Conservation (phyloP, 1,140 invertebrate genomes). For the Caerostris darwini region DNA sequence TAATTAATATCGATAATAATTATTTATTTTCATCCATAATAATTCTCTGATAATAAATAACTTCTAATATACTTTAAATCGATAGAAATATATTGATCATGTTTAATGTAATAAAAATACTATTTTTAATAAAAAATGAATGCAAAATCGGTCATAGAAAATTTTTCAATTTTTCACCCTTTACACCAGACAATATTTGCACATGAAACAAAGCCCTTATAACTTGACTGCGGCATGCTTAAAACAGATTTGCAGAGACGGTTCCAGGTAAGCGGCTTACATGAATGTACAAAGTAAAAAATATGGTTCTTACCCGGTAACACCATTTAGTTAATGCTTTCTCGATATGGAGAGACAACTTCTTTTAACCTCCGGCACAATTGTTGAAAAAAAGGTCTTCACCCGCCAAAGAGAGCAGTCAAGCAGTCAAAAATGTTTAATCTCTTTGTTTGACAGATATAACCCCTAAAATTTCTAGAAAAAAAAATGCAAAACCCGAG, state of each 20-base stretch:
- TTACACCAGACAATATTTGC: not conserved
- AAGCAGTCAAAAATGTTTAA: constrained; percentile 48
- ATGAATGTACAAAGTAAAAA: not conserved
- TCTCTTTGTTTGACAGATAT: constrained; percentile 25
- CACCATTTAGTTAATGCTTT: not conserved
- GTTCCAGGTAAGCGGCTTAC: not conserved
- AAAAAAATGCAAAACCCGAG: constrained; percentile 51
- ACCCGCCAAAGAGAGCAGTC: constrained; percentile 20
- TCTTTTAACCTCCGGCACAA: not conserved
- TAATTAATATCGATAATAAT: too few species aligned
- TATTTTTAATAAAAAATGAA: too few species aligned
- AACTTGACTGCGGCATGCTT: not conserved
- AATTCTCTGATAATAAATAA: too few species aligned
- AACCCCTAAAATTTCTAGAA: constrained; percentile 14
- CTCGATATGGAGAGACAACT: not conserved
- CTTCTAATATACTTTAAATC: too few species aligned
- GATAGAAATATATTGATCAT: too few species aligned
- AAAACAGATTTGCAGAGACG: not conserved
- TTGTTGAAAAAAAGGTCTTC: not conserved
- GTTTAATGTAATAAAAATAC: too few species aligned
- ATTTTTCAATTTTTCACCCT: too few species aligned
- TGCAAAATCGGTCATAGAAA: too few species aligned
- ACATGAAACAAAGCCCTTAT: not conserved
- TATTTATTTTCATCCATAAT: too few species aligned
- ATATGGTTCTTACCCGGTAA: not conserved